These are phyloP conservation scores for Trididemnum clinides DNA, from an alignment of 23 tunicate species.

Conservation along the genomic window DNA sequence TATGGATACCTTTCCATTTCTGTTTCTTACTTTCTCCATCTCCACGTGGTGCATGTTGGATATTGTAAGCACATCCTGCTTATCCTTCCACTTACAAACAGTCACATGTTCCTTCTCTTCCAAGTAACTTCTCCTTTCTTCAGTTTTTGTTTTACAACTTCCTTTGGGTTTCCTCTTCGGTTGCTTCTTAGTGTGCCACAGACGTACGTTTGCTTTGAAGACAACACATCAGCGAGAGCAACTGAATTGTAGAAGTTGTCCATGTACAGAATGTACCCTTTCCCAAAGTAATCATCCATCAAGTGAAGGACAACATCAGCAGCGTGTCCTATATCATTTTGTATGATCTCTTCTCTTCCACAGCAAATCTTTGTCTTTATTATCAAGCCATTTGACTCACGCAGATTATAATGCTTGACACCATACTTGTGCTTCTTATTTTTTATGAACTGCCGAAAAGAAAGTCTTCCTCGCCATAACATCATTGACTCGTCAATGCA, in stretches of 20 bases:
- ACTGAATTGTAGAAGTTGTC: background rate
- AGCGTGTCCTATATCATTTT: background rate
- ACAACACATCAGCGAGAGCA: background rate
- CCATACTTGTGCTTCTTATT: slow-evolving; percentile 7
- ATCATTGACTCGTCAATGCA: background rate
- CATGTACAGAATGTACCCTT: background rate
- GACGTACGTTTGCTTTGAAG: background rate
- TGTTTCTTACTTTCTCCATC: background rate
- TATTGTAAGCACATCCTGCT: background rate
- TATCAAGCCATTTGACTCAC: slow-evolving; percentile 3
- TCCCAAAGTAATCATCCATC: background rate
- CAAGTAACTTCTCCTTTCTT: background rate
- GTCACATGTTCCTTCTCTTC: background rate
- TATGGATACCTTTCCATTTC: background rate
- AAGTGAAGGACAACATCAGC: background rate
- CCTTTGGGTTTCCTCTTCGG: background rate
- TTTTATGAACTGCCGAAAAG: background rate
- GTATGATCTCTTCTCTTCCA: slow-evolving; percentile 4
- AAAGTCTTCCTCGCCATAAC: background rate
- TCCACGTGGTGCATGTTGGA: background rate
- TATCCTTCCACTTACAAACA: background rate
- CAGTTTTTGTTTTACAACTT: background rate
- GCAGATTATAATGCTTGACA: background rate
- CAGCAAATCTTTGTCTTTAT: slow-evolving; percentile 11
- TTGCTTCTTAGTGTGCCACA: background rate